A percentile compares a stretch with the other conserved stretches of the same genome.
Evolutionary conservation across 2,797 vertebrate species (phyloP).

Genomic region (Distichodus sexfasciatus): DNA sequence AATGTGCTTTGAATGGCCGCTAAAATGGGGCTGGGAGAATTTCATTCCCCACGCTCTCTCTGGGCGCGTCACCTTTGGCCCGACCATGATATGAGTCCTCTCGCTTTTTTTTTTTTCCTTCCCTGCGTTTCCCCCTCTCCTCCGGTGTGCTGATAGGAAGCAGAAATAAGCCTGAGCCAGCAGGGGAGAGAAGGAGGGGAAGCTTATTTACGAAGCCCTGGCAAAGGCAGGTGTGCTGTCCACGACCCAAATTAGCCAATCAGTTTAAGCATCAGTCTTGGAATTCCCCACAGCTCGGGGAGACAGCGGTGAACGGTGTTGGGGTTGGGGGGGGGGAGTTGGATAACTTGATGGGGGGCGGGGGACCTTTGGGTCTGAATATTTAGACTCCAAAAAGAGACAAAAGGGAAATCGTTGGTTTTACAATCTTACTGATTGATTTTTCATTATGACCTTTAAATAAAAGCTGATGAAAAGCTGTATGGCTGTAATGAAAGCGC

Average conservation of each 20-base stretch:
- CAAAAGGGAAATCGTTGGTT: too few species aligned
- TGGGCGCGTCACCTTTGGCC: constrained; percentile 94
- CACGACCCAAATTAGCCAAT: constrained; percentile 85
- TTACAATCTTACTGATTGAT: neutral
- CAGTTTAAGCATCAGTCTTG: constrained; percentile 80
- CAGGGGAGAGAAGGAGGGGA: constrained; percentile 54
- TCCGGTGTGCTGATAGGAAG: constrained; percentile 70
- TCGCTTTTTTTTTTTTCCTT: constrained; percentile 66
- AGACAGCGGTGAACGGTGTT: constrained; percentile 46
- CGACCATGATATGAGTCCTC: constrained; percentile 87
- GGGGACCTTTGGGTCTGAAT: constrained; percentile 17
- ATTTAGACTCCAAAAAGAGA: neutral
- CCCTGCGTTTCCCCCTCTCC: constrained; percentile 55
- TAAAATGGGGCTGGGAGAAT: constrained; percentile 92
- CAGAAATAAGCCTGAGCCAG: constrained; percentile 71
- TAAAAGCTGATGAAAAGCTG: constrained; percentile 8
- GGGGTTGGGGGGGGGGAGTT: constrained; percentile 12
- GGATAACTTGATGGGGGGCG: constrained; percentile 42
- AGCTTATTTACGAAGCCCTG: constrained; percentile 88
- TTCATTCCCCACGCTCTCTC: constrained; percentile 92
- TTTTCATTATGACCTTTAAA: constrained; percentile 5
- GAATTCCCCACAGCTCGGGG: constrained; percentile 56
- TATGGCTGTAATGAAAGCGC: neutral
- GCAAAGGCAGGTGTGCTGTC: constrained; percentile 83
- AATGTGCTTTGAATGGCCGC: constrained; percentile 90